Percentiles rank a stretch among this genome's conserved stretches.
These are phyloP conservation scores for Bufo gargarizans DNA, from an alignment of 2,113 vertebrate genomes.

Conservation along the genomic window DNA sequence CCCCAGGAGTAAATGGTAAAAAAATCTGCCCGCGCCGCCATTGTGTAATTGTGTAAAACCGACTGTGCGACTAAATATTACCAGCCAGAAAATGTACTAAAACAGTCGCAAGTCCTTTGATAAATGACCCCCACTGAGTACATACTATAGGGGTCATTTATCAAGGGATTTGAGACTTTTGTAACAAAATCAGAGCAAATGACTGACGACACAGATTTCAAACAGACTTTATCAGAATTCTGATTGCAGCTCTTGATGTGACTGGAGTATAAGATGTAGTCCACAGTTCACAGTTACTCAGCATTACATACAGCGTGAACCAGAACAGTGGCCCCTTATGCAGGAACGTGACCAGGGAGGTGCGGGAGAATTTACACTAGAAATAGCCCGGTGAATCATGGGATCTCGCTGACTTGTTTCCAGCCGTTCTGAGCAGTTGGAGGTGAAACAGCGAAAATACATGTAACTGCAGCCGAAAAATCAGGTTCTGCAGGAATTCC, in stretches of 20 bases:
- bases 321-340: not conserved
- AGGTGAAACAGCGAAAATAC: not conserved
- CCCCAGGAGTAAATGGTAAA: no score
- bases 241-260: not conserved
- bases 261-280: not conserved
- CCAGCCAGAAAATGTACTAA: no score
- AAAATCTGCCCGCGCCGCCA: no score
- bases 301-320: not conserved
- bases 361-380: not conserved
- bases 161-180: no score
- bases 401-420: not conserved
- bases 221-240: not conserved
- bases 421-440: not conserved
- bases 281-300: not conserved
- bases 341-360: not conserved
- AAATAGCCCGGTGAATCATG: not conserved
- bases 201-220: not conserved
- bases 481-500: not conserved
- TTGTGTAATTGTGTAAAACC: no score
- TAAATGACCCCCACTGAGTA: no score
- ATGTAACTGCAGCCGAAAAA: not conserved
- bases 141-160: no score
- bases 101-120: no score
- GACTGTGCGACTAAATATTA: no score
- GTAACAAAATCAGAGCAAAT: not conserved